Evolutionary conservation across 1,140 invertebrate genomes (phyloP), one percentile per base, ranked within the genome.

Genomic region (Cydia pomonella): DNA sequence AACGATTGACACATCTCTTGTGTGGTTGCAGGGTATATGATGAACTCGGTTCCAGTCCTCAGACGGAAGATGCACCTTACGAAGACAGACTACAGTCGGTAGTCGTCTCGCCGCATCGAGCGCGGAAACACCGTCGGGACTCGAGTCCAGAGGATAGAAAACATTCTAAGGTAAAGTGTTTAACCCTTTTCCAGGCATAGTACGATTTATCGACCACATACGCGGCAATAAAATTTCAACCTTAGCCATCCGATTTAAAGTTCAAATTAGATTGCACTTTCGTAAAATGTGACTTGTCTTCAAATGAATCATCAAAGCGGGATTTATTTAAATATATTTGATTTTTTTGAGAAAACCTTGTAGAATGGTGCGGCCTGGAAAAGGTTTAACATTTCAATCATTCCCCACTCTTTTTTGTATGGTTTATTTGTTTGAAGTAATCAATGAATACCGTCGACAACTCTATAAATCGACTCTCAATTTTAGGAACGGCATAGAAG

Each of bases 141-240:
- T 93, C 91, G n/a, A 93, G 88, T 73, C 83, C 90, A 0, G 91
- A 93, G 53, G 91, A 92, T 64, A 79, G 88, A 62, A 92, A 93
- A 81, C 87, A 90, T 82, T 91, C 90, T 66, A 93, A 92, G 78
- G 91, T 90, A 77, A 72, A 7, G 1, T 53, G 7, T 18, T 18
- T n/a, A n/a, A n/a, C n/a, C n/a, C n/a, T n/a, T n/a, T n/a, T n/a
- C n/a, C n/a, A n/a, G n/a, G n/a, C n/a, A n/a, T n/a, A n/a, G n/a
- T n/a, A n/a, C n/a, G n/a, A n/a, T n/a, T n/a, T n/a, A n/a, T n/a
- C n/a, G n/a, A n/a, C n/a, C n/a, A n/a, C n/a, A n/a, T n/a, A n/a
- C n/a, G n/a, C n/a, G n/a, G n/a, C n/a, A n/a, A n/a, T n/a, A n/a
- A n/a, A n/a, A n/a, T n/a, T n/a, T n/a, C n/a, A n/a, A n/a, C n/a